A percentile compares a stretch with the other conserved stretches of the same genome.
Conservation (phyloP, 92 coral and sea anemone genomes). For the Porites rus region DNA sequence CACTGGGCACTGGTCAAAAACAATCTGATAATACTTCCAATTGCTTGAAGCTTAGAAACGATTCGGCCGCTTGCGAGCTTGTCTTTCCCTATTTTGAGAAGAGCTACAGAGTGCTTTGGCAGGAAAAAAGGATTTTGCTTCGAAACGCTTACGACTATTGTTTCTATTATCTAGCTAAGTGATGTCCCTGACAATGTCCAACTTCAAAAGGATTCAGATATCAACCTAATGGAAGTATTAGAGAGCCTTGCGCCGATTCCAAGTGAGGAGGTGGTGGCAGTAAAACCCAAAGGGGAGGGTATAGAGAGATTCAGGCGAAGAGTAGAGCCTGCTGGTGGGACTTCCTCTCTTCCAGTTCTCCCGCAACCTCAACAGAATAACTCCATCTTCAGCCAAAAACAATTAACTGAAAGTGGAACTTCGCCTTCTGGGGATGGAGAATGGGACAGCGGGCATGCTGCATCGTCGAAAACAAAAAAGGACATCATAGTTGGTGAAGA, state of each 20-base stretch:
- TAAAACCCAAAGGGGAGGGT: constrained; percentile 69
- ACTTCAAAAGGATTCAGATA: constrained; percentile 90
- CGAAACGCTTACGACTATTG: neutral
- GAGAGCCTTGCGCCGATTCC: constrained; percentile 95
- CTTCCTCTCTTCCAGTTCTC: constrained; percentile 24
- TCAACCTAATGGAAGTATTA: constrained; percentile 90
- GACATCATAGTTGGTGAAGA: constrained; percentile 63
- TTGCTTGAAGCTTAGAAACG: no score
- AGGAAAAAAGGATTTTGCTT: neutral
- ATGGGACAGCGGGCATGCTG: constrained; percentile 67
- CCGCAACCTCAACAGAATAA: constrained; percentile 40
- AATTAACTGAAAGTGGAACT: constrained; percentile 35
- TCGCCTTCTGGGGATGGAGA: constrained; percentile 79
- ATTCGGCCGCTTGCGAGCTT: neutral
- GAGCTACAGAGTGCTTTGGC: neutral
- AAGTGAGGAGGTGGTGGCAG: constrained; percentile 79
- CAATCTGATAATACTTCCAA: no score
- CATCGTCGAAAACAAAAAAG: constrained; percentile 54
- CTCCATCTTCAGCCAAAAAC: constrained; percentile 39
- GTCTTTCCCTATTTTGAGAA: neutral
- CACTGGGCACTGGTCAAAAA: no score
- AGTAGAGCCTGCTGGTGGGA: constrained; percentile 58
- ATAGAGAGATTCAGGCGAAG: constrained; percentile 86
- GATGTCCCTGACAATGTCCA: constrained; percentile 93
- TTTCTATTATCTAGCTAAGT: constrained; percentile 45